Conservation (phyloP, 2,113 vertebrate species). For the Tretioscincus oriximinensis region DNA sequence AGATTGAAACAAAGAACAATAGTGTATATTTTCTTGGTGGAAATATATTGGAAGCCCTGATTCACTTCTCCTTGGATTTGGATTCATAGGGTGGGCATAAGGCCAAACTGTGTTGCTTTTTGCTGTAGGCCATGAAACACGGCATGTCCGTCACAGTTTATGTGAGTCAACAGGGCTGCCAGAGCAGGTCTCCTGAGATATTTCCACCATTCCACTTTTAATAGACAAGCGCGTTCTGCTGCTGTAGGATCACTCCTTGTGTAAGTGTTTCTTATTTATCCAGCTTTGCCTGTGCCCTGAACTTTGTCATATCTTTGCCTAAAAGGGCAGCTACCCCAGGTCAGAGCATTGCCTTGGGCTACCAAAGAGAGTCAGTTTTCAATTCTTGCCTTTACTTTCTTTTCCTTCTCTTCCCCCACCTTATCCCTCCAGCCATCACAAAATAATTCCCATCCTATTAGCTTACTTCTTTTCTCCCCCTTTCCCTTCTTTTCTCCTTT, state of each 20-base stretch:
- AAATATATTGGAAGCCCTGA: not conserved
- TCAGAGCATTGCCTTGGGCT: constrained; percentile 75
- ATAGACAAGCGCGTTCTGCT: constrained; percentile 28
- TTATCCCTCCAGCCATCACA: constrained; percentile 65
- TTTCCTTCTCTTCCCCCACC: constrained; percentile 60
- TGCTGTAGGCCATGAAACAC: constrained; percentile 8
- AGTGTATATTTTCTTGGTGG: not conserved
- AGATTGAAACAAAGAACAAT: constrained; percentile 12
- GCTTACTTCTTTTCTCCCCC: constrained; percentile 65
- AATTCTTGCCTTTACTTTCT: constrained; percentile 67
- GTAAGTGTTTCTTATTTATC: constrained; percentile 62
- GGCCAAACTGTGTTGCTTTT: constrained; percentile 16
- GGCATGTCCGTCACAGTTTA: constrained; percentile 14
- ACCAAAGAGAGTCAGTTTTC: constrained; percentile 65
- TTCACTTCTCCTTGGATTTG: not conserved
- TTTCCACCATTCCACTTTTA: constrained; percentile 5
- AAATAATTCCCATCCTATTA: constrained; percentile 68
- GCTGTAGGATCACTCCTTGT: constrained; percentile 23
- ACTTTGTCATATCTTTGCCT: constrained; percentile 62
- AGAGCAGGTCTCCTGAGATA: constrained; percentile 1
- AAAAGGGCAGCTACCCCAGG: constrained; percentile 70
- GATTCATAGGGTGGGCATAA: constrained; percentile 1
- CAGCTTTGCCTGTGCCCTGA: constrained; percentile 60
- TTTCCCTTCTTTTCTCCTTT: constrained; percentile 72
- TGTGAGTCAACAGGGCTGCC: constrained; percentile 9